These are phyloP conservation scores for Camelus bactrianus DNA, from an alignment of 2,113 vertebrate genomes.

Conservation along the genomic window DNA sequence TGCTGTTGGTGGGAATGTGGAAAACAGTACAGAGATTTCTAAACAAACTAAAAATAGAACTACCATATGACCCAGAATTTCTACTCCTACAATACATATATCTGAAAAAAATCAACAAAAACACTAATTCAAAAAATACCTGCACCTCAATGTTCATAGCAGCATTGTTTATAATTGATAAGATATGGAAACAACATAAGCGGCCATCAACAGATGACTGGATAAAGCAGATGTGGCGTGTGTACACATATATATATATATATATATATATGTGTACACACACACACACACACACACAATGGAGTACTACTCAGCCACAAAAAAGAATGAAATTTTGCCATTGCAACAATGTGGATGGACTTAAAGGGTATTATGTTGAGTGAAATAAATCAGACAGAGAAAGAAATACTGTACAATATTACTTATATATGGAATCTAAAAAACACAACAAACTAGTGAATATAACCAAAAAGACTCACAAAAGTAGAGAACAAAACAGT, in stretches of 20 bases:
- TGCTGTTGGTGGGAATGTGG: background rate
- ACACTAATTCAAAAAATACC: background rate
- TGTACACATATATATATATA: too few species aligned
- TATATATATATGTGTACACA: too few species aligned
- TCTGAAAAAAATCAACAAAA: background rate
- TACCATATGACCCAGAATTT: background rate
- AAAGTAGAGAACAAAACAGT: accelerated
- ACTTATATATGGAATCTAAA: background rate
- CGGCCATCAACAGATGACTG: background rate
- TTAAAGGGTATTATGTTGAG: background rate
- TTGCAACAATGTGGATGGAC: background rate
- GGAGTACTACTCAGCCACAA: background rate
- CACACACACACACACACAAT: too few species aligned
- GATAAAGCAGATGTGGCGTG: background rate
- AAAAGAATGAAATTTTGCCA: background rate
- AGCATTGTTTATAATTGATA: background rate
- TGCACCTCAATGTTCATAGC: background rate
- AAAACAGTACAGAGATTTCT: accelerated
- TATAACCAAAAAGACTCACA: background rate
- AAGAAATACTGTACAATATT: background rate
- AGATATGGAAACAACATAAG: background rate
- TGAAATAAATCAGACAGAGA: background rate
- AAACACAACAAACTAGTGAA: background rate
- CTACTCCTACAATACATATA: background rate
- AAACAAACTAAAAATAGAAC: background rate